Evolutionary conservation across 2,113 vertebrate species (phyloP).

Genomic region (Halichoeres trimaculatus): DNA sequence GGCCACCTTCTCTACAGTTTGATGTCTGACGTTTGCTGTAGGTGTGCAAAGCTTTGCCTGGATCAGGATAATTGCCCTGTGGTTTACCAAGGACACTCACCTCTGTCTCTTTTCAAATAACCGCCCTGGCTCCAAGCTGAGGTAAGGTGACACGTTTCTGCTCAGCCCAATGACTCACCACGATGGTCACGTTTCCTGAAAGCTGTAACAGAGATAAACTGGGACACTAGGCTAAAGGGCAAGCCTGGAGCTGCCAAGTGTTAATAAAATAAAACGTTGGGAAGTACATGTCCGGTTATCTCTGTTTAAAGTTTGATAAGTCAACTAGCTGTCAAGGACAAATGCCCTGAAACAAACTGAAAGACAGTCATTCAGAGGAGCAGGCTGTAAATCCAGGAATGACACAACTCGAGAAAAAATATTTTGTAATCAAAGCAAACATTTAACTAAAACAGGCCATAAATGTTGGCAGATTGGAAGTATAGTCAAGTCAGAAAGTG

Average conservation of each 20-base stretch:
- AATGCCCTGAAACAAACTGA: too few relatives aligned
- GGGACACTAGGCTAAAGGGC: conserved; percentile 7
- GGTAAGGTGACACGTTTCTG: conserved; percentile 8
- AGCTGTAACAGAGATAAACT: conserved; percentile 17
- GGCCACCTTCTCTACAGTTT: background rate
- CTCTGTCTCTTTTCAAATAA: conserved; percentile 18
- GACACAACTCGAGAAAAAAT: too few relatives aligned
- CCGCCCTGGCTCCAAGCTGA: background rate
- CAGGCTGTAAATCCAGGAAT: too few relatives aligned
- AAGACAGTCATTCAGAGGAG: too few relatives aligned
- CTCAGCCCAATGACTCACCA: conserved; percentile 29
- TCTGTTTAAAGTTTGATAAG: background rate
- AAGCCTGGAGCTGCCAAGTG: background rate
- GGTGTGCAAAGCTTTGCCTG: conserved; percentile 20
- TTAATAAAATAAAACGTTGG: background rate
- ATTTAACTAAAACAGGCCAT: too few relatives aligned
- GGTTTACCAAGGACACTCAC: conserved; percentile 7
- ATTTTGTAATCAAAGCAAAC: too few relatives aligned
- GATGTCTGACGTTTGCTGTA: background rate
- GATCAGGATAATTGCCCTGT: conserved; percentile 18
- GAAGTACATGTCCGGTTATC: background rate
- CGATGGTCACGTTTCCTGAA: conserved; percentile 30
- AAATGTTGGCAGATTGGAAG: too few relatives aligned
- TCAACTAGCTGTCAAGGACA: background rate
- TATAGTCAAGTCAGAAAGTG: too few relatives aligned